Evolutionary conservation across 1,140 invertebrate species (phyloP), one percentile per base, ranked within the genome.

Genomic region (Ceratosolen fusciceps): DNA sequence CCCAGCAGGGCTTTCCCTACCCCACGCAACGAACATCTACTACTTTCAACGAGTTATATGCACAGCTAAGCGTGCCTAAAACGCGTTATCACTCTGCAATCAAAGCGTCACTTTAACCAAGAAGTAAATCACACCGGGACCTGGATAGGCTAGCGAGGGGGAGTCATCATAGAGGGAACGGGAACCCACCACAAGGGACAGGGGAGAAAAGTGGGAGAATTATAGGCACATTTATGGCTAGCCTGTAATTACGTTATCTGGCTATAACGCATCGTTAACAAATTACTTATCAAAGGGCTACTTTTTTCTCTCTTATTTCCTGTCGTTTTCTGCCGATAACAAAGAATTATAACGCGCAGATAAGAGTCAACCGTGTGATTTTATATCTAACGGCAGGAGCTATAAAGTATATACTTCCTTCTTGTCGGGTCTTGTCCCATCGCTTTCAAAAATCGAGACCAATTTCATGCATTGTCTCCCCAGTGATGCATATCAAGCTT

Each of bases 191-290:
- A 56, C 34, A 16, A 19, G 19, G 49, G 49, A 8, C 10, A 52
- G 49, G 49, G 49, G 21, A 52, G 49, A 52, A 19, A 52, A 21
- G 10, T 16, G 5, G 49, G 19, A 52, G 49, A 52, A 52, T 52
- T 52, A 21, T 52, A 52, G 49, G 49, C 34, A 37, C 71, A 26
- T 74, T 62, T 62, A 60, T 26, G 37, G 21, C 29, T 81, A 71
- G 80, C 82, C 83, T 80, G 80, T 84, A 86, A 87, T 87, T 86
- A 87, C 82, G 82, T 82, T 84, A 84, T 86, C 84, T 84, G 24
- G 60, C 26, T 80, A 75, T 83, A 85, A 86, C 80, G 78, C 84
- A 83, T 77, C 81, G 84, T 85, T 86, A 87, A 87, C 84, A 84
- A 85, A 86, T 87, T 87, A 86, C 84, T 84, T 82, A 83, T 84